Base-by-base conservation (phyloP, 2,113 vertebrate species). In the Holacanthus passer region DNA sequence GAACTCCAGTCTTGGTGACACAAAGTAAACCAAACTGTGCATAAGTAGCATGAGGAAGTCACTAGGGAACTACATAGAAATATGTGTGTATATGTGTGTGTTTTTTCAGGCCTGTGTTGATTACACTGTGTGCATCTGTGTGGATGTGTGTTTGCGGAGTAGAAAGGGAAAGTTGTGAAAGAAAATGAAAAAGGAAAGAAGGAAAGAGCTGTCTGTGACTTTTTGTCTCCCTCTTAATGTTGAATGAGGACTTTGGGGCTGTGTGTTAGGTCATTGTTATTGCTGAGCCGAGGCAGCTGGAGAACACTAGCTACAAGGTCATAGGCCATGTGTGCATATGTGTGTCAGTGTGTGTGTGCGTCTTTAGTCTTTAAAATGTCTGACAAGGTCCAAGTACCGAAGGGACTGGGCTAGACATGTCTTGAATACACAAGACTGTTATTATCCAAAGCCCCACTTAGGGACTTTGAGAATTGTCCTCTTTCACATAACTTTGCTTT, bases 301-400 rank as follows among this genome's bases (percentile, higher is more conserved):
- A 74, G 65, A 85, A 78, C 65, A 75, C 53, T 13, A 64, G 60
- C 76, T 71, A 41, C 68, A 79, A 83, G 79, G 89, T 88, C 86
- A 82, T 27, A 75, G 74, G 81, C 22, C 66, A 22, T 37, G 68
- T 53, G 53, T 66, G 60, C n/a, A 43, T 81, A 53, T 64, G 47
- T 73, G 67, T 59, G 52, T 79, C 22, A 79, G 55, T 52, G 24
- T 82, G 20, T 31, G 12, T 88, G 55, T 88, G 67, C 77, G 82
- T 82, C 84, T 90, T 83, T 64, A 77, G 74, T 87, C 77, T 85
- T 81, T 77, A 74, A 83, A 79, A 60, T 20, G 48, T 77, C 63
- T 79, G 72, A 85, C 85, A 77, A 47, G 66, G 68, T 59, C 73
- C 20, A n/a, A 50, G 45, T n/a, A 48, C 62, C 0, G 3, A 69